These are phyloP conservation scores for Odocoileus virginianus DNA, from an alignment of 2,113 vertebrate genomes.

Conservation along the genomic window DNA sequence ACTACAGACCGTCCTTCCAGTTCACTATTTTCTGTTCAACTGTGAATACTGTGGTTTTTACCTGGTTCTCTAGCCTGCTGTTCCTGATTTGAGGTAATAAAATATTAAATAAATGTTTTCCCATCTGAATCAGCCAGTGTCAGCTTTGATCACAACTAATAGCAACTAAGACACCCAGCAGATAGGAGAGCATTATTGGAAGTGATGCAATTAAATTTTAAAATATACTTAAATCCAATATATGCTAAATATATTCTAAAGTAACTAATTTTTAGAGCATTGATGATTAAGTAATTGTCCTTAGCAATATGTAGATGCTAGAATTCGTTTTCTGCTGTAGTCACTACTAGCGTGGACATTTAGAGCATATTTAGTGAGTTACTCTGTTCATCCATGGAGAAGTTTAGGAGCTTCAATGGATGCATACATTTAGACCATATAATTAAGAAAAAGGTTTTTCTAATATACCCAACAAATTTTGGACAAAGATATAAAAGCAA, in stretches of 20 bases:
- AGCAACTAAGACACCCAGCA: neutral
- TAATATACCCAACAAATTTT: neutral
- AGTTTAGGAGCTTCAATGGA: neutral
- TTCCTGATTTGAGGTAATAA: neutral
- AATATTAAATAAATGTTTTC: neutral
- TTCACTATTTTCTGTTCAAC: neutral
- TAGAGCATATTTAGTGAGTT: neutral
- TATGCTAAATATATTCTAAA: neutral
- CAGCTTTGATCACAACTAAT: neutral
- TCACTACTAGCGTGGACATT: neutral
- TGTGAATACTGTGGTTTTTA: neutral
- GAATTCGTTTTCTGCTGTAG: neutral
- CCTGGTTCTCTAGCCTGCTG: neutral
- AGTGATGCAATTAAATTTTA: neutral
- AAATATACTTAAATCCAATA: neutral
- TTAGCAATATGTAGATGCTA: neutral
- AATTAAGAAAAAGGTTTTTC: neutral
- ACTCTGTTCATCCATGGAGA: neutral
- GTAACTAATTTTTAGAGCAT: neutral
- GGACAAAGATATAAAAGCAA: neutral
- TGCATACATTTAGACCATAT: neutral
- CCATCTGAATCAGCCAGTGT: neutral
- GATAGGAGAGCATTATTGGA: neutral
- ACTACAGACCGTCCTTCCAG: neutral
- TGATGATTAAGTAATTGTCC: neutral